Evolutionary conservation across 2,113 vertebrate species (phyloP), one percentile per base, ranked within the genome.

Genomic region (Neofelis nebulosa): DNA sequence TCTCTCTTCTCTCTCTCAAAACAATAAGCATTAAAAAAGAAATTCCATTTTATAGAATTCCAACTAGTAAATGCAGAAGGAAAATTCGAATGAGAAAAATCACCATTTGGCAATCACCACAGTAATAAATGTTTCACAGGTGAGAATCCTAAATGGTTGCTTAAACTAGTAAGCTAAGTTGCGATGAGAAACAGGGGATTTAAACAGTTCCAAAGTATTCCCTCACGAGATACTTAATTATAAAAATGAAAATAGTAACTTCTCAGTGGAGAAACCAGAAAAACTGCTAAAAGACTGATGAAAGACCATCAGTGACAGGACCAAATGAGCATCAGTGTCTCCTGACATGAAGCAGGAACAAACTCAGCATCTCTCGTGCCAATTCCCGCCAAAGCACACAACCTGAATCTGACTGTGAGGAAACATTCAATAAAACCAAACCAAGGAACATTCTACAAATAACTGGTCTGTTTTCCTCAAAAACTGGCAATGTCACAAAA

Each of bases 11-110:
- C 27, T 65, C 63, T 61, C 57, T 23, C 57, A 61, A 61, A 61
- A 61, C 57, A 61, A 23, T 61, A 61, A 61, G 23, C 57, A 61
- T 61, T 61, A 61, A 61, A 61, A 61, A 61, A 61, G 14, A 78
- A 31, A 31, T 78, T 48, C 29, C 16, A 48, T 48, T 48, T 78
- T 68, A 16, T 78, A 65, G 23, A 88, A 88, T 95, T 90, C 18
- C 31, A 83, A 36, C 12, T 81, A 80, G 81, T 41, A 89, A 96
- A 63, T 38, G 27, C 10, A 76, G 83, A 36, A 71, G 36, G 87
- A 86, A 93, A 97, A 90, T 29, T 38, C n/a, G 85, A 91, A 86
- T 19, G 45, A 86, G 73, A 86, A 85, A 85, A 87, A 63, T 68
- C 33, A 87, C 25, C 4, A 15, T 5, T 76, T 95, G 76, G 50